phyloP scores from a whole-genome alignment of 2,797 vertebrate species.

The Microcaecilia unicolor region DNA sequence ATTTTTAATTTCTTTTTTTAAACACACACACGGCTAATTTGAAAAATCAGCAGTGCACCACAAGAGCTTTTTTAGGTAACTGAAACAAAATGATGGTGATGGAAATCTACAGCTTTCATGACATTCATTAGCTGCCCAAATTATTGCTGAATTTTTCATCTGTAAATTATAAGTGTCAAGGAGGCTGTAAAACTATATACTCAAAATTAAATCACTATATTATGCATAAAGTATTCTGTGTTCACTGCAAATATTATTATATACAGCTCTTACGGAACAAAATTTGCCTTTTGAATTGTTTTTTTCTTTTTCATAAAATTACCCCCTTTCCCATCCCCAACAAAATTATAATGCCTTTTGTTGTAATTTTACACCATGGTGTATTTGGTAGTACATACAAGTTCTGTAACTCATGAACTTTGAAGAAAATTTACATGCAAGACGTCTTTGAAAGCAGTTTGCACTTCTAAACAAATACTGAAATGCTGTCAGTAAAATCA shows the following conservation, averaged over 20 bases:
- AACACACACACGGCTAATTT: conserved; percentile 68
- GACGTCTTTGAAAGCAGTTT: conserved; percentile 92
- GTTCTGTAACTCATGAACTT: conserved; percentile 85
- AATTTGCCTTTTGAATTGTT: conserved; percentile 61
- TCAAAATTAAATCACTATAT: conserved; percentile 86
- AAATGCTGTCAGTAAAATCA: conserved; percentile 82
- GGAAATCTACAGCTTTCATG: conserved; percentile 95
- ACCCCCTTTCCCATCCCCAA: conserved; percentile 70
- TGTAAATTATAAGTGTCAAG: conserved; percentile 94
- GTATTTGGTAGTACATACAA: conserved; percentile 81
- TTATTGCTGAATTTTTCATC: conserved; percentile 99
- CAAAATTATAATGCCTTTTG: conserved; percentile 97
- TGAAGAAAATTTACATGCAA: conserved; percentile 98
- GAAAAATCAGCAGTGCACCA: conserved; percentile 66
- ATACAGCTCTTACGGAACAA: conserved; percentile 90
- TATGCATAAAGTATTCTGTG: conserved; percentile 84
- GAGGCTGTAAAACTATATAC: conserved; percentile 94
- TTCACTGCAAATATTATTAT: conserved; percentile 97
- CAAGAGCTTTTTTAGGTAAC: conserved; percentile 66
- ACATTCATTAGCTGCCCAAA: conserved; percentile 99
- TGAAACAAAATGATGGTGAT: conserved; percentile 68
- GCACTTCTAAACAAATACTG: conserved; percentile 95
- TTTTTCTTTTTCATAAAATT: conserved; percentile 84
- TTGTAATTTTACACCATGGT: conserved; percentile 90
- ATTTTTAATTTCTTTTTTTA: conserved; percentile 54